A percentile compares a stretch with the other conserved stretches of the same genome.
These are phyloP conservation scores for Drosophila kanapiae DNA, from an alignment of 1,140 invertebrate genomes.

Conservation along the genomic window DNA sequence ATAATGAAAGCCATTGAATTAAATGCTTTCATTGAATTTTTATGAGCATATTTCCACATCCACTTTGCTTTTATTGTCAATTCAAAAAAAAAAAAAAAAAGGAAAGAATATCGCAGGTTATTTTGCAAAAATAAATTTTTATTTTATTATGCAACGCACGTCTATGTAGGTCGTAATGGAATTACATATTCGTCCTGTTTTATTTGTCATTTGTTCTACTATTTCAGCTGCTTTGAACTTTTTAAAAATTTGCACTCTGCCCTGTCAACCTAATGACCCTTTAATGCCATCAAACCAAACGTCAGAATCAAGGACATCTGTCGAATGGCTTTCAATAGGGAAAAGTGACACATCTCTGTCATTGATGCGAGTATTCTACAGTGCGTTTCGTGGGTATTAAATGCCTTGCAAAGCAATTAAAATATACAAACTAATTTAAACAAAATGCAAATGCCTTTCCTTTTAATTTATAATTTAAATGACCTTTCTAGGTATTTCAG, in stretches of 20 bases:
- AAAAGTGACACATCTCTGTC: conserved; percentile 12
- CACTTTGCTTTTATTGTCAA: not conserved
- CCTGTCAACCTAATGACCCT: conserved; percentile 20
- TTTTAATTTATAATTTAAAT: not conserved
- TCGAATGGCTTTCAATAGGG: conserved; percentile 5
- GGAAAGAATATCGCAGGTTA: not conserved
- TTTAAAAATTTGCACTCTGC: not conserved
- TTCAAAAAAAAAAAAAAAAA: not conserved
- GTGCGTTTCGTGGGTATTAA: conserved; percentile 4
- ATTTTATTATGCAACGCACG: no score
- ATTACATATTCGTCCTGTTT: not conserved
- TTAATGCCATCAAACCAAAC: conserved; percentile 27
- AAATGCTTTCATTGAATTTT: conserved; percentile 30
- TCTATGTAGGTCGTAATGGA: not conserved
- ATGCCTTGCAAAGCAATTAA: not conserved
- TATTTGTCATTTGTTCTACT: not conserved
- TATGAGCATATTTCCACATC: conserved; percentile 5
- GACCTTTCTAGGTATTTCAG: rapidly evolving
- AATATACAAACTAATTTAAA: not conserved
- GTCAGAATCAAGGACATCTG: conserved; percentile 23
- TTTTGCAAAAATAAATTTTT: not conserved
- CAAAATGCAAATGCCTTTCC: not conserved
- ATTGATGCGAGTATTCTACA: not conserved
- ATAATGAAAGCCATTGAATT: conserved; percentile 14
- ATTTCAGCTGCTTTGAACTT: not conserved